phyloP scores from a whole-genome alignment of 2,888 invertebrate genomes.

The Drosophila algonquin region DNA sequence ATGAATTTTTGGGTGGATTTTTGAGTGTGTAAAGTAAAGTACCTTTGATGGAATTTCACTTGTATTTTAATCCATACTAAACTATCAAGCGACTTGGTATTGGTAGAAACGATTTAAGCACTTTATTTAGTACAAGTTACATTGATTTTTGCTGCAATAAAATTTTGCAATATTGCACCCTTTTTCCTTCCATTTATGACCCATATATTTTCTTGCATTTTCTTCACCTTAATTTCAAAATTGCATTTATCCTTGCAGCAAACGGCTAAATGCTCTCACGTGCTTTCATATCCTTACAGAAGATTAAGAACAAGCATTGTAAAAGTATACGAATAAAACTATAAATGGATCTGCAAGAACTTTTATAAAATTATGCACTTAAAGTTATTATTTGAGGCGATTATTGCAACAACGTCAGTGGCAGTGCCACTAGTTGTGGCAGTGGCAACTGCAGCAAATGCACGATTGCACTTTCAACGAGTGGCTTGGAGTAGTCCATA shows the following conservation, averaged over 20 bases:
- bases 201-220: conserved; percentile 1
- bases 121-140: neutral
- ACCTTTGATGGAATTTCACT: neutral
- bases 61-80: neutral
- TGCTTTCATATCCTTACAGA: conserved; percentile 31
- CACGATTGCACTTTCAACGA: conserved; percentile 75
- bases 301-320: neutral
- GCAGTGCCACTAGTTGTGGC: conserved; percentile 33
- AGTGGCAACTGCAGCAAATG: conserved; percentile 57
- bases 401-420: conserved; percentile 46
- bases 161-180: too few species aligned
- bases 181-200: neutral
- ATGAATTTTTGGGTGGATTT: neutral
- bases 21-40: neutral
- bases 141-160: neutral
- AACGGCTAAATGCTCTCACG: conserved; percentile 56
- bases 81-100: neutral
- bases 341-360: conserved; percentile 34
- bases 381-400: conserved; percentile 74
- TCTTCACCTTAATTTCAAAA: conserved; percentile 45
- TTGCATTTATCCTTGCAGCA: conserved; percentile 29
- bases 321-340: conserved; percentile 5
- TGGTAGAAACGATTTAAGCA: too few species aligned
- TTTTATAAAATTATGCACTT: conserved; percentile 73
- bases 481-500: conserved; percentile 47